Evolutionary conservation across 2,888 invertebrate genomes (phyloP).

Genomic region (Dysmachus trigonus): DNA sequence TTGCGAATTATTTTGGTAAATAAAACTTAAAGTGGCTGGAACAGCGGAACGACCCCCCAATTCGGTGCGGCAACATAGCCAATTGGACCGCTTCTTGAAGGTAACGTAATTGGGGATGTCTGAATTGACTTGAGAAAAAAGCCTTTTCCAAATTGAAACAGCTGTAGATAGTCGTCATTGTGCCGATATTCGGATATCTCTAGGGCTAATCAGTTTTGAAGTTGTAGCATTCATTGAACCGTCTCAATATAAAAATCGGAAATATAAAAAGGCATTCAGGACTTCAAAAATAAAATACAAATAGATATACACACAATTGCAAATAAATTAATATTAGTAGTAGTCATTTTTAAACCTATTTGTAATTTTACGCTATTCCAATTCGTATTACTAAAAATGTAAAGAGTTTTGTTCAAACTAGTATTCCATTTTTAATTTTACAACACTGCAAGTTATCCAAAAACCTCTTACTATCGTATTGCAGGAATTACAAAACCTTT

Average conservation of each 20-base stretch:
- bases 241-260: not conserved
- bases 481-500: too few relatives aligned
- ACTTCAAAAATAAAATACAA: not conserved
- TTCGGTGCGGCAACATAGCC: not conserved
- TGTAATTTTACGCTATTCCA: too few relatives aligned
- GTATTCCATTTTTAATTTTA: too few relatives aligned
- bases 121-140: not conserved
- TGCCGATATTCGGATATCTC: not conserved
- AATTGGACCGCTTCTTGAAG: not conserved
- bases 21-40: not conserved
- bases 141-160: not conserved
- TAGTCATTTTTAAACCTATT: too few relatives aligned
- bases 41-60: not conserved
- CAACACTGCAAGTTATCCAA: too few relatives aligned
- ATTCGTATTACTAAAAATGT: too few relatives aligned
- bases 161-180: not conserved
- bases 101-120: not conserved
- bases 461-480: too few relatives aligned
- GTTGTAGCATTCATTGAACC: not conserved
- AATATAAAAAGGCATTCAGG: not conserved
- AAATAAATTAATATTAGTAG: too few relatives aligned
- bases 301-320: too few relatives aligned
- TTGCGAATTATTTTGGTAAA: conserved; percentile 3
- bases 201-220: not conserved
- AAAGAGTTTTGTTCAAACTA: too few relatives aligned